Evolutionary conservation across 2,888 invertebrate genomes (phyloP).

Genomic region (Silvanus unidentatus): DNA sequence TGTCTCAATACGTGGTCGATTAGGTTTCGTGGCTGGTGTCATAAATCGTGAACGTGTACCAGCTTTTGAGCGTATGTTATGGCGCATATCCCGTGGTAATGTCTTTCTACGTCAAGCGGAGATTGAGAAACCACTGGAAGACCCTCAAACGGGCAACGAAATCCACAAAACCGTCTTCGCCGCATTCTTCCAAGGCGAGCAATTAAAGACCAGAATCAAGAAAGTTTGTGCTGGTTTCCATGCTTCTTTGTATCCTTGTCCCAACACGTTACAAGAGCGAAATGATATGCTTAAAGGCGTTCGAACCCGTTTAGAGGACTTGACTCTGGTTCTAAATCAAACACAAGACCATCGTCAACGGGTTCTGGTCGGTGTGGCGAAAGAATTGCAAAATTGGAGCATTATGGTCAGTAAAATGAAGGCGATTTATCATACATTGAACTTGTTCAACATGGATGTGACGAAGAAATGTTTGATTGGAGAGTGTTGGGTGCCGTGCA

Average conservation of each 20-base stretch:
- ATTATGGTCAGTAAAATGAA: slow-evolving; percentile 75
- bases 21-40: slow-evolving; percentile 83
- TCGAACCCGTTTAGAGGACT: slow-evolving; percentile 81
- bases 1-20: slow-evolving; percentile 46
- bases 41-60: slow-evolving; percentile 82
- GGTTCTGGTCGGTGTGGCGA: slow-evolving; percentile 77
- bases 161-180: slow-evolving; percentile 88
- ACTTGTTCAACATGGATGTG: slow-evolving; percentile 68
- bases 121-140: slow-evolving; percentile 76
- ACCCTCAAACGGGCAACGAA: slow-evolving; percentile 81
- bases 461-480: slow-evolving; percentile 67
- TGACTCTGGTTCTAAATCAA: slow-evolving; percentile 76
- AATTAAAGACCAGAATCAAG: slow-evolving; percentile 81
- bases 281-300: slow-evolving; percentile 88
- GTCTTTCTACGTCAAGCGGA: slow-evolving; percentile 84
- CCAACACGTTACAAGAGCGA: slow-evolving; percentile 76
- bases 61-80: slow-evolving; percentile 87
- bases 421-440: slow-evolving; percentile 70
- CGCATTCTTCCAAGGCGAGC: slow-evolving; percentile 87
- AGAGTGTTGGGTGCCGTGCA: slow-evolving; percentile 68
- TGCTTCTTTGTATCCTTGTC: slow-evolving; percentile 88
- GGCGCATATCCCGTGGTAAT: slow-evolving; percentile 89
- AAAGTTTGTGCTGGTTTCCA: slow-evolving; percentile 93
- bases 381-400: slow-evolving; percentile 83
- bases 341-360: slow-evolving; percentile 83